phyloP scores from a whole-genome alignment of 2,113 vertebrate species.

The Eurypyga helias region DNA sequence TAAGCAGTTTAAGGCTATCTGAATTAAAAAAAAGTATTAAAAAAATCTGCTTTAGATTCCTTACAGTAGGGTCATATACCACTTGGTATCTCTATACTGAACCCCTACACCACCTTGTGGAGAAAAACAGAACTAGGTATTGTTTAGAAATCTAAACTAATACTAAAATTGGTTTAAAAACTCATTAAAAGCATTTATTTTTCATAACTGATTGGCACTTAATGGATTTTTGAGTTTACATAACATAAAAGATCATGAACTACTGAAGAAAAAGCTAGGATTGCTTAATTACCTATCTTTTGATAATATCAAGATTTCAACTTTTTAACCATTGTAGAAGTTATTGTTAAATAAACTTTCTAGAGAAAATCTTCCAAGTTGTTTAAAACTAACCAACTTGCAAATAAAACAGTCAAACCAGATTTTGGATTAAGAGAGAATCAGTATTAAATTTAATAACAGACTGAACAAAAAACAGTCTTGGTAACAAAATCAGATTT shows the following conservation, averaged over 20 bases:
- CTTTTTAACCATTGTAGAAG: background rate
- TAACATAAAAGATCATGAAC: background rate
- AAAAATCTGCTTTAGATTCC: background rate
- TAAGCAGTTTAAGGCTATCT: background rate
- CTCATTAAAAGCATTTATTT: background rate
- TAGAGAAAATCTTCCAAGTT: background rate
- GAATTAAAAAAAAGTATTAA: background rate
- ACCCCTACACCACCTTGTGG: constrained; percentile 73
- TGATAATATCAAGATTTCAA: background rate
- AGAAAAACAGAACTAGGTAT: background rate
- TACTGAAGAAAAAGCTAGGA: background rate
- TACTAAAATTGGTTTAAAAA: background rate
- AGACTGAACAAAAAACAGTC: background rate
- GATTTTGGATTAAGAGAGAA: background rate
- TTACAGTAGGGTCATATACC: background rate
- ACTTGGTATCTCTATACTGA: background rate
- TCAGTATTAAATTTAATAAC: background rate
- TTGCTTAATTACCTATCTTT: background rate
- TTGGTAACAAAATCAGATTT: constrained; percentile 43
- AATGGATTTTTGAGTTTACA: background rate
- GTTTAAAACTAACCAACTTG: background rate
- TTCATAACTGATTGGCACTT: background rate
- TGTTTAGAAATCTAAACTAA: background rate
- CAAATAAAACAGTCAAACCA: background rate
- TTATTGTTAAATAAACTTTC: background rate